These are phyloP conservation scores for Motacilla alba DNA, from an alignment of 2,113 vertebrate genomes.

Conservation along the genomic window DNA sequence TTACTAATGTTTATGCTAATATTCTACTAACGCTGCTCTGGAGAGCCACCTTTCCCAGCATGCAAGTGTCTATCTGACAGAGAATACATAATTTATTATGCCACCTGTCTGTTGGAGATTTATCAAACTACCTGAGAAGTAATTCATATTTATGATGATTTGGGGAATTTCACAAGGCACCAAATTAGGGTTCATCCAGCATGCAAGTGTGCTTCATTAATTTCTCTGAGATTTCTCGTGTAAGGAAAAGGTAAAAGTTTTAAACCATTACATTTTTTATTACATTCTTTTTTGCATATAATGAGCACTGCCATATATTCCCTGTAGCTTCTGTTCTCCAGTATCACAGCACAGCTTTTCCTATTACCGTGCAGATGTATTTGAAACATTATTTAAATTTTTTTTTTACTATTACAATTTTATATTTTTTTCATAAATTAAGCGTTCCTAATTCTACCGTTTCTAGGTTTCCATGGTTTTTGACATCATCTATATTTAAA, in stretches of 20 bases:
- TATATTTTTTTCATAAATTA: neutral
- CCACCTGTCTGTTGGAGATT: constrained; percentile 50
- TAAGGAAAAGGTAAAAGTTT: neutral
- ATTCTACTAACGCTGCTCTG: constrained; percentile 23
- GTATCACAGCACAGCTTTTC: neutral
- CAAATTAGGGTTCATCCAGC: constrained; percentile 20
- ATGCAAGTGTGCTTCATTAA: constrained; percentile 10
- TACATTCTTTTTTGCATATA: neutral
- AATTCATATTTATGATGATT: constrained; percentile 57
- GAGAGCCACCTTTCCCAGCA: constrained; percentile 56
- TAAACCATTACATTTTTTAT: neutral
- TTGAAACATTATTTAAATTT: neutral
- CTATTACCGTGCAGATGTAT: neutral
- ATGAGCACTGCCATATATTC: neutral
- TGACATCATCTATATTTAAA: neutral
- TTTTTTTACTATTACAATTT: neutral
- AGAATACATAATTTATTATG: constrained; percentile 58
- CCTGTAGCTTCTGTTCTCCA: neutral
- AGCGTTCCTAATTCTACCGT: neutral
- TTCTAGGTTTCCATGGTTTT: neutral
- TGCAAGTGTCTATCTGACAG: constrained; percentile 28
- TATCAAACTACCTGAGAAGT: constrained; percentile 28
- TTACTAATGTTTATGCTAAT: constrained; percentile 61
- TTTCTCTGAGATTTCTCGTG: neutral
- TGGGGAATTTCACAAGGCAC: constrained; percentile 32